phyloP scores from a whole-genome alignment of 2,113 vertebrate species.

The Octodon degus region DNA sequence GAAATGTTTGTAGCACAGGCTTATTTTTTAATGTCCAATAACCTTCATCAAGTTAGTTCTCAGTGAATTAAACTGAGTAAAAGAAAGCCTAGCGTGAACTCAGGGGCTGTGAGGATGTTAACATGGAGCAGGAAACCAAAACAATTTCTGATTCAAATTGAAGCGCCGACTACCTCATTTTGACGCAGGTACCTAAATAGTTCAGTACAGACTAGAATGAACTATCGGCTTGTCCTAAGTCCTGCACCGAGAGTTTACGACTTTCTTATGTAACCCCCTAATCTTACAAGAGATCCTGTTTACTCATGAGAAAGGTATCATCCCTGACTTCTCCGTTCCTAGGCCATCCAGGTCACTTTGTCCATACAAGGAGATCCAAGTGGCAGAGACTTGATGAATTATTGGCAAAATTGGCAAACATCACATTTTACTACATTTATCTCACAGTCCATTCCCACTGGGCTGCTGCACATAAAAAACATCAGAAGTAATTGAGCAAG shows the following conservation, averaged over 20 bases:
- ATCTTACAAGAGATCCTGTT: constrained; percentile 21
- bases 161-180: not conserved
- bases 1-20: constrained; percentile 43
- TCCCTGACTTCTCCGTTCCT: constrained; percentile 6
- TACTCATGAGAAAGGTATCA: constrained; percentile 21
- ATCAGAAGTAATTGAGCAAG: not conserved
- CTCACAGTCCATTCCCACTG: not conserved
- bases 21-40: constrained; percentile 41
- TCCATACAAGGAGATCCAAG: not conserved
- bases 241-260: constrained; percentile 46
- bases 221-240: constrained; percentile 40
- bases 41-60: constrained; percentile 29
- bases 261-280: constrained; percentile 37
- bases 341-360: not conserved
- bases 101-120: not conserved
- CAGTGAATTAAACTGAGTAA: constrained; percentile 51
- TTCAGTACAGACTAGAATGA: constrained; percentile 50
- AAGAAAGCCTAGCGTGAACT: not conserved
- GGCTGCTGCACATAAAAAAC: not conserved
- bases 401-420: not conserved
- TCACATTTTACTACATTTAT: not conserved
- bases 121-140: not conserved
- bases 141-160: constrained; percentile 27
- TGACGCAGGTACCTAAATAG: not conserved
- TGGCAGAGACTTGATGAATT: not conserved